Percentiles rank a stretch among this genome's conserved stretches.
Conservation (phyloP, 2,113 vertebrate species). For the Syngnathus typhle region DNA sequence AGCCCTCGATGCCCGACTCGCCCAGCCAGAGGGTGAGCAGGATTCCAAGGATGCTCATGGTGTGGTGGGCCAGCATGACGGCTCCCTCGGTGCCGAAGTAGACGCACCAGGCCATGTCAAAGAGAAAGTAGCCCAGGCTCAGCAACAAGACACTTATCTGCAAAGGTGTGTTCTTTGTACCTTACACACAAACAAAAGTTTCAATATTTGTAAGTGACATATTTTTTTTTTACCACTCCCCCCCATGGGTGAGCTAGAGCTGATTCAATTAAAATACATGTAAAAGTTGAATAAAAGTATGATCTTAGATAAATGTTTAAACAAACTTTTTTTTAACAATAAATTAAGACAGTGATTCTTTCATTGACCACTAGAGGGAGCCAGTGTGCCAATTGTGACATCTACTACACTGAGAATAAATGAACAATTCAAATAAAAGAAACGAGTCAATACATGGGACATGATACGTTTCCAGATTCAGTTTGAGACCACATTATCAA, state of each 20-base stretch:
- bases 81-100: constrained; percentile 88
- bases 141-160: constrained; percentile 82
- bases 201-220: not conserved
- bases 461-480: no score
- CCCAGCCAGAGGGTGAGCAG: constrained; percentile 79
- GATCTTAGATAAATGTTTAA: no score
- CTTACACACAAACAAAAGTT: constrained; percentile 53
- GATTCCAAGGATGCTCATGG: constrained; percentile 90
- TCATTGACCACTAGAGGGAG: no score
- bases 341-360: no score
- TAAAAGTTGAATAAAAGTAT: no score
- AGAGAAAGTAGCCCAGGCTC: constrained; percentile 92
- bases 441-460: no score
- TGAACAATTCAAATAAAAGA: no score
- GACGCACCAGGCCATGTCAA: constrained; percentile 91
- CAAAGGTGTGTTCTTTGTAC: constrained; percentile 84
- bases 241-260: not conserved
- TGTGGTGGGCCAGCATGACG: constrained; percentile 93
- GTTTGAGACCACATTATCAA: no score
- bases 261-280: not conserved
- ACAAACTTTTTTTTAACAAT: no score
- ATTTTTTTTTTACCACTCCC: not conserved
- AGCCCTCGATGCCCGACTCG: constrained; percentile 85
- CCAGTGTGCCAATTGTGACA: no score
- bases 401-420: no score